Conservation (phyloP, 2,797 vertebrate species). For the Rhynchonycteris naso region DNA sequence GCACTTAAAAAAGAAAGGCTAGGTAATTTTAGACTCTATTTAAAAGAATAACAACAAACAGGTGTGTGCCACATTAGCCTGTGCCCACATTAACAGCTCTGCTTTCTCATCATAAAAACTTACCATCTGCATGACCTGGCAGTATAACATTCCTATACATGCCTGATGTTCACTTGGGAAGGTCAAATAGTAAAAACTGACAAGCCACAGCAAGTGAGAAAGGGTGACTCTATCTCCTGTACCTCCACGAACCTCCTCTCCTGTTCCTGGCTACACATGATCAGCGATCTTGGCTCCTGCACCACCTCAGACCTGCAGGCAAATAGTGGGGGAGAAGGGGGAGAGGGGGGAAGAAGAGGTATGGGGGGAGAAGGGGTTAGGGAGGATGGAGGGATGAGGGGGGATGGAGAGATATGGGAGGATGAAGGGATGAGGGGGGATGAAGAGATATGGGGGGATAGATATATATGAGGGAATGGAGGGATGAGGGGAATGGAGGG, state of each 20-base stretch:
- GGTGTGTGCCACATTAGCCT: neutral
- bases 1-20: neutral
- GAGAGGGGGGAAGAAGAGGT: too few relatives aligned
- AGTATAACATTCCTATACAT: conserved; percentile 26
- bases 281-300: conserved; percentile 81
- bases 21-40: neutral
- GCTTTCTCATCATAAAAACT: neutral
- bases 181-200: conserved; percentile 54
- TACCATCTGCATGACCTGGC: neutral
- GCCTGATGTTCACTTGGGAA: neutral
- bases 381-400: too few relatives aligned
- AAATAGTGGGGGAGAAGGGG: conserved; percentile 61
- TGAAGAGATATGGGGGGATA: too few relatives aligned
- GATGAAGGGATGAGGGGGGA: too few relatives aligned
- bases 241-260: conserved; percentile 84
- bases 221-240: conserved; percentile 75
- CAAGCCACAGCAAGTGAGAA: conserved; percentile 65
- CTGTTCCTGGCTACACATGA: conserved; percentile 79
- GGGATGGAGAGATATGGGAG: too few relatives aligned
- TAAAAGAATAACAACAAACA: neutral
- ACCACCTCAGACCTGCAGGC: conserved; percentile 84
- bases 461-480: too few relatives aligned
- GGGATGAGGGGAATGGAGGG: too few relatives aligned
- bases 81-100: neutral
- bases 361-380: too few relatives aligned